phyloP scores from a whole-genome alignment of 2,113 vertebrate species.

The Collichthys lucidus region DNA sequence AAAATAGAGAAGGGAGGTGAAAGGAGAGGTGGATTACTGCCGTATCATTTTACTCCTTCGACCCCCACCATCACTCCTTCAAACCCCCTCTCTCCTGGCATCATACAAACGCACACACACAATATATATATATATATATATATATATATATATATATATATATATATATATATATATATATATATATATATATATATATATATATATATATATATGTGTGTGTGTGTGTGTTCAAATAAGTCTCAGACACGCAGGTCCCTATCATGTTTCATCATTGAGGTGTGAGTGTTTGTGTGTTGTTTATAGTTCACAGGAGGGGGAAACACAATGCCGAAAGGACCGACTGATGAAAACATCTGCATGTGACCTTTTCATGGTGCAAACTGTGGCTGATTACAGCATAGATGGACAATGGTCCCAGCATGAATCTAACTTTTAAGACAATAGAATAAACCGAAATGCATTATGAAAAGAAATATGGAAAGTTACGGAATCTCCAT shows the following conservation, averaged over 20 bases:
- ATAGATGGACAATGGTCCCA: not conserved
- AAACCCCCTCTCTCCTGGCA: not conserved
- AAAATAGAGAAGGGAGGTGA: slow-evolving; percentile 69
- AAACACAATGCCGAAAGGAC: slow-evolving; percentile 19
- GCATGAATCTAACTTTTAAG: not conserved
- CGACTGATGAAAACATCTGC: slow-evolving; percentile 34
- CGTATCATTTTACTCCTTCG: slow-evolving; percentile 62
- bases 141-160: too few relatives aligned
- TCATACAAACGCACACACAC: slow-evolving; percentile 6
- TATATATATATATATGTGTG: not conserved
- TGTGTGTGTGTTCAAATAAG: not conserved
- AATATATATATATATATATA: too few relatives aligned
- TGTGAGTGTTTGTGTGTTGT: slow-evolving; percentile 21
- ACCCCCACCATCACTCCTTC: slow-evolving; percentile 42
- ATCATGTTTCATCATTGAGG: slow-evolving; percentile 49
- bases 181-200: too few relatives aligned
- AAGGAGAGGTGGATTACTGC: slow-evolving; percentile 62
- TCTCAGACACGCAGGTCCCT: not conserved
- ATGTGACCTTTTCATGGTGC: slow-evolving; percentile 21
- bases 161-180: too few relatives aligned
- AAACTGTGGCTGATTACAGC: not conserved
- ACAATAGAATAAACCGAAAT: not conserved
- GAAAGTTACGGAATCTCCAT: not conserved
- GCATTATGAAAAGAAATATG: not conserved
- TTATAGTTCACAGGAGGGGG: slow-evolving; percentile 5